These are phyloP conservation scores for Diglossa brunneiventris DNA, from an alignment of 2,113 vertebrate species.

Conservation along the genomic window DNA sequence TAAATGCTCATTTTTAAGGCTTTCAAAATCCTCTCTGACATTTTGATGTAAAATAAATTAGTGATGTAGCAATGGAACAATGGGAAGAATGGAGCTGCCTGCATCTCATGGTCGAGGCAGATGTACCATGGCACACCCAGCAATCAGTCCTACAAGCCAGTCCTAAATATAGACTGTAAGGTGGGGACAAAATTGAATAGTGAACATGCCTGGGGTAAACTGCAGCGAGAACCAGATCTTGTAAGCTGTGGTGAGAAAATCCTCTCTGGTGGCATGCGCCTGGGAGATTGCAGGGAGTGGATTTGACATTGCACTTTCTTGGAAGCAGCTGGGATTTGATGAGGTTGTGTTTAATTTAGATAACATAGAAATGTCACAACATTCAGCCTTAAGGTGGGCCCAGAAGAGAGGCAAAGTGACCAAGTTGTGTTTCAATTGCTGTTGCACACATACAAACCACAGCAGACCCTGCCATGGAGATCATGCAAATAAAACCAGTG, in stretches of 20 bases:
- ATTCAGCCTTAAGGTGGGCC: not conserved
- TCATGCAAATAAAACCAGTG: not conserved
- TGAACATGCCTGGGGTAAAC: not conserved
- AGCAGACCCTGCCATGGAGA: not conserved
- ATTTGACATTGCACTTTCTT: fast-evolving
- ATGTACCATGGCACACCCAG: not conserved
- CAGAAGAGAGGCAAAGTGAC: not conserved
- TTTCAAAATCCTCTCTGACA: not conserved
- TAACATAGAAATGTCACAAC: not conserved
- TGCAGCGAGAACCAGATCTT: not conserved
- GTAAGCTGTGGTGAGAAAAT: not conserved
- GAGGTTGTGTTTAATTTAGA: not conserved
- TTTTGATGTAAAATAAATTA: not conserved
- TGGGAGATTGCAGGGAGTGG: fast-evolving
- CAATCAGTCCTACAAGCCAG: not conserved
- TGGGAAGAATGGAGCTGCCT: not conserved
- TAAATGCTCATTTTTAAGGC: not conserved
- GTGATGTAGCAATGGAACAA: not conserved
- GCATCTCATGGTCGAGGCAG: fast-evolving
- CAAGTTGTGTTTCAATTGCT: not conserved
- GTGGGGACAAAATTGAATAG: not conserved
- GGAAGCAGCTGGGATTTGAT: not conserved
- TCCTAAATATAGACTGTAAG: not conserved
- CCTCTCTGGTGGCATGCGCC: fast-evolving
- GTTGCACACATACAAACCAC: not conserved